Evolutionary conservation across 2,888 invertebrate species (phyloP), one percentile per base, ranked within the genome.

Genomic region (Agrotis exclamationis): DNA sequence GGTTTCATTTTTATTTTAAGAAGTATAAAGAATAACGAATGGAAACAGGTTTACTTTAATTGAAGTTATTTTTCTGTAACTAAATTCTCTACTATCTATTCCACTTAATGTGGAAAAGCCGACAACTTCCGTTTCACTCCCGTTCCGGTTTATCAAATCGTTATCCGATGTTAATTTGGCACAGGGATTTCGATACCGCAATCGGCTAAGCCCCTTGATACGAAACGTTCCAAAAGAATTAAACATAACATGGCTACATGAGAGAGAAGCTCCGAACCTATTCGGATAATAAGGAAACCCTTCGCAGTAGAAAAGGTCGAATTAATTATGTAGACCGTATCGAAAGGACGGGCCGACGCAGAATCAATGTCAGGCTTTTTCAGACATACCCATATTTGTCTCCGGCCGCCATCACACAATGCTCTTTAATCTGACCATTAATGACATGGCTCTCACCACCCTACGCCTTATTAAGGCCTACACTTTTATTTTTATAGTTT

Each of bases 391-490:
- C 86, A 84, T 88, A 86, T 89, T 73, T 70, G 78, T 81, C 65
- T 51, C 33, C 24, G 44, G 45, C 69, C 45, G 50, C 63, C 80
- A 62, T 53, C 78, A 77, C 71, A 79, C 79, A 78, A 81, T 78
- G 60, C 79, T 81, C 59, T 80, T 81, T 78, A 86, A 88, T 88
- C 87, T 79, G 80, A 60, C 85, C 87, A 85, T 87, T 91, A 91
- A 88, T 87, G 90, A 91, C 88, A 88, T 82, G 78, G 79, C 80
- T 85, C 82, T 71, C 80, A 76, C 79, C 86, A 87, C 83, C 81
- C 80, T 78, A 73, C 80, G 74, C 90, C 90, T 88, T 92, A 91
- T 89, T 90, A 88, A 89, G 90, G 82, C 68, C 79, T 70, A 78
- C 80, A 83, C 82, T 84, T 86, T 87, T 88, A 88, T 89, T 89